Percentiles rank a stretch among this genome's conserved stretches.
These are phyloP conservation scores for Drosophila aff. DNA, from an alignment of 1,140 invertebrate genomes.

Conservation along the genomic window DNA sequence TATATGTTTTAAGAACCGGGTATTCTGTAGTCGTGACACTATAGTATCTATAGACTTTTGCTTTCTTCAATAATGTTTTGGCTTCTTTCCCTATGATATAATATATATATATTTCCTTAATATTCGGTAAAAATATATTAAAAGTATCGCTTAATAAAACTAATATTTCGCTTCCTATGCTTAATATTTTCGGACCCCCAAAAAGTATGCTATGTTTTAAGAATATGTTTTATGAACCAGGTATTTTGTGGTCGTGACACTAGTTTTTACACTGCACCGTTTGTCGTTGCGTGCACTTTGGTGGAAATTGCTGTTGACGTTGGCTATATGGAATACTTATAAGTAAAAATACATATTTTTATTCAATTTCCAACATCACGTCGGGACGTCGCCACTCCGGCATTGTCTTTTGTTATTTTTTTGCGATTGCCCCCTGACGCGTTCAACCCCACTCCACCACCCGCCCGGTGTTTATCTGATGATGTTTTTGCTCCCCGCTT, in stretches of 20 bases:
- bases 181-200: background rate
- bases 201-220: background rate
- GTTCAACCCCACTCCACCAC: background rate
- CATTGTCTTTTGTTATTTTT: constrained; percentile 51
- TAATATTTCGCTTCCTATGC: too few species aligned
- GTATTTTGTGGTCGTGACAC: constrained; percentile 1
- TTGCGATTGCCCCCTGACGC: constrained; percentile 49
- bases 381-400: constrained; percentile 56
- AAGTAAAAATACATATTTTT: constrained; percentile 58
- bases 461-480: constrained; percentile 40
- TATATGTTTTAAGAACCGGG: too few species aligned
- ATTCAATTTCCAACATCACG: constrained; percentile 76
- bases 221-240: background rate
- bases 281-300: constrained; percentile 77
- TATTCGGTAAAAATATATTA: too few species aligned
- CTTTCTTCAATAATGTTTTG: too few species aligned
- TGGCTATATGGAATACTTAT: constrained; percentile 68
- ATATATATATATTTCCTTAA: too few species aligned
- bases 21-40: too few species aligned
- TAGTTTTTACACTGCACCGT: constrained; percentile 4
- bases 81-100: too few species aligned
- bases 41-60: too few species aligned
- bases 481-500: constrained; percentile 40
- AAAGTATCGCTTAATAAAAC: too few species aligned
- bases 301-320: constrained; percentile 73